These are phyloP conservation scores for Nycteola revayana DNA, from an alignment of 2,888 invertebrate species.

Conservation along the genomic window DNA sequence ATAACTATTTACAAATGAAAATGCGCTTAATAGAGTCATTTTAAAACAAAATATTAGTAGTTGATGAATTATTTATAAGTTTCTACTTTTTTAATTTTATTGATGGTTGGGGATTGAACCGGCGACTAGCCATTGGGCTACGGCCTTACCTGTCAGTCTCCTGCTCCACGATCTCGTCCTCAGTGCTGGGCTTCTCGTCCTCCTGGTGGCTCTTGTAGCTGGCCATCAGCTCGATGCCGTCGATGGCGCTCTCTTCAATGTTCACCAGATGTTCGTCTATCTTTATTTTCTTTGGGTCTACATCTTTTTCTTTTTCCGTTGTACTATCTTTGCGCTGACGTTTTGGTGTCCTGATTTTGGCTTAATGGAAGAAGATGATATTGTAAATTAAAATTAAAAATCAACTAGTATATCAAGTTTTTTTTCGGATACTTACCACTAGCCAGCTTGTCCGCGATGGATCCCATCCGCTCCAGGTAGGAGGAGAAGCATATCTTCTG, in stretches of 20 bases:
- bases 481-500: conserved; percentile 90
- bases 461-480: conserved; percentile 87
- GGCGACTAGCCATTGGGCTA: no score
- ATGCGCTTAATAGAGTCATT: no score
- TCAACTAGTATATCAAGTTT: no score
- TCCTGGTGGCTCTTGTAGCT: conserved; percentile 60
- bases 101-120: no score
- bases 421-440: conserved; percentile 29
- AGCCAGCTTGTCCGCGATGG: conserved; percentile 42
- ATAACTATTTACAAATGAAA: no score
- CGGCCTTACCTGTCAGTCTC: no score
- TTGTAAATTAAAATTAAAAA: no score
- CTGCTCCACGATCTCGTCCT: conserved; percentile 63
- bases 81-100: no score
- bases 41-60: no score
- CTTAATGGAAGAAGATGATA: conserved; percentile 33
- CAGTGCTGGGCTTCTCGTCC: conserved; percentile 65
- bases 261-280: conserved; percentile 61
- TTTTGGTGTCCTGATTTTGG: conserved; percentile 68
- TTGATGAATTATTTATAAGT: no score
- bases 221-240: conserved; percentile 77
- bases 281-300: conserved; percentile 65
- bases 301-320: conserved; percentile 75
- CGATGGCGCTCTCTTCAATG: conserved; percentile 76
- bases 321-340: conserved; percentile 83